Conservation (phyloP, 2,888 invertebrate species). For the Hirudinaria manillensis region DNA sequence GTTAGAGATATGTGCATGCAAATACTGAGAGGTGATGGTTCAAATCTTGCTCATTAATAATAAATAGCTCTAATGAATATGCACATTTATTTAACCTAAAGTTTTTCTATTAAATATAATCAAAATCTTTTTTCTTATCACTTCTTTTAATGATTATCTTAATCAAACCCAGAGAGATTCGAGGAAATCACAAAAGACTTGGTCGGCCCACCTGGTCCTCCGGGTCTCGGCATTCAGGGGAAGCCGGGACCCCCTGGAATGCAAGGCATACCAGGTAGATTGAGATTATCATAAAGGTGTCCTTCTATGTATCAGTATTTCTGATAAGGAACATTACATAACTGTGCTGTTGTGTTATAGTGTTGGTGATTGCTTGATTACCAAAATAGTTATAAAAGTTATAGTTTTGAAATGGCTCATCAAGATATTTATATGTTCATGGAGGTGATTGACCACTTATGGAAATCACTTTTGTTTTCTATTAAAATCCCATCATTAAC, state of each 20-base stretch:
- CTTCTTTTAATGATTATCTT: too few relatives aligned
- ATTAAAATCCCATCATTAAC: not conserved
- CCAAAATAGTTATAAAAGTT: too few relatives aligned
- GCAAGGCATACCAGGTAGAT: conserved; percentile 34
- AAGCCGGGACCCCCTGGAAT: conserved; percentile 30
- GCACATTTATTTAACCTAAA: not conserved
- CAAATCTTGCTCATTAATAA: not conserved
- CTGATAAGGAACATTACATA: too few relatives aligned
- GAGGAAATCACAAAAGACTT: conserved; percentile 34
- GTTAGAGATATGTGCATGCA: conserved; percentile 33
- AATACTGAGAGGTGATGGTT: conserved; percentile 29
- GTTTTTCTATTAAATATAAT: too few relatives aligned
- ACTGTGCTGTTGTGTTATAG: too few relatives aligned
- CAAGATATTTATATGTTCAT: too few relatives aligned
- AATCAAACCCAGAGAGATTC: conserved; percentile 27
- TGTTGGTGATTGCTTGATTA: too few relatives aligned
- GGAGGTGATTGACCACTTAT: not conserved
- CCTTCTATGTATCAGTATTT: not conserved
- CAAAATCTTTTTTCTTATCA: too few relatives aligned
- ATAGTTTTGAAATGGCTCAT: too few relatives aligned
- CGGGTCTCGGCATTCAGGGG: conserved; percentile 31
- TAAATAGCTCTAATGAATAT: not conserved
- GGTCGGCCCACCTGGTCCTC: conserved; percentile 33
- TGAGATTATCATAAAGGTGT: not conserved
- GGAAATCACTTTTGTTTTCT: not conserved